A percentile compares a stretch with the other conserved stretches of the same genome.
phyloP scores from a whole-genome alignment of 2,113 vertebrate species.

The Micromys minutus region DNA sequence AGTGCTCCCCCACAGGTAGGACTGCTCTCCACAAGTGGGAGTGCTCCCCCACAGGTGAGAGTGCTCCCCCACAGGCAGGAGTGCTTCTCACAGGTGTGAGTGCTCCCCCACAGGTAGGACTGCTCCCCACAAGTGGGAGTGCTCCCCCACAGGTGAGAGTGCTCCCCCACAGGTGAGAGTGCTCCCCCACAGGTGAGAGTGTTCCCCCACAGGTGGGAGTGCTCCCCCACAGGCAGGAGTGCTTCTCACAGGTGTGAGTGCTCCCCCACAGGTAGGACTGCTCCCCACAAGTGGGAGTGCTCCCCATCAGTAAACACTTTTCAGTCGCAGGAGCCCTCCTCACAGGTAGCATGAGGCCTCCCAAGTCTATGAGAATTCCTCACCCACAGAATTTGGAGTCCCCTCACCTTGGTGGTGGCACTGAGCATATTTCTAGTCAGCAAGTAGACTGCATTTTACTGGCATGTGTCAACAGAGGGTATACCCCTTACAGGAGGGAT shows the following conservation, averaged over 20 bases:
- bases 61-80: neutral
- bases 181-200: no score
- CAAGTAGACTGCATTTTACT: neutral
- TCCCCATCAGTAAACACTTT: neutral
- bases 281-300: neutral
- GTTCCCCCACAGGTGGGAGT: neutral
- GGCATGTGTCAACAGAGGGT: neutral
- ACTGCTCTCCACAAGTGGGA: neutral
- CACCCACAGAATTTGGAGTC: neutral
- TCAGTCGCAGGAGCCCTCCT: neutral
- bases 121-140: no score
- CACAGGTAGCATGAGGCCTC: neutral
- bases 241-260: neutral
- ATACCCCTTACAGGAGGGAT: neutral
- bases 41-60: neutral
- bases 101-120: neutral
- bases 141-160: neutral
- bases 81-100: neutral
- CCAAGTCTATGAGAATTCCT: neutral
- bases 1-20: neutral
- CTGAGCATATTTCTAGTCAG: neutral
- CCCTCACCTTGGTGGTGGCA: neutral
- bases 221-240: neutral
- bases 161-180: neutral
- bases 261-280: neutral